Evolutionary conservation across 2,888 invertebrate genomes (phyloP), one percentile per base, ranked within the genome.

Genomic region (Agonum fuliginosum): DNA sequence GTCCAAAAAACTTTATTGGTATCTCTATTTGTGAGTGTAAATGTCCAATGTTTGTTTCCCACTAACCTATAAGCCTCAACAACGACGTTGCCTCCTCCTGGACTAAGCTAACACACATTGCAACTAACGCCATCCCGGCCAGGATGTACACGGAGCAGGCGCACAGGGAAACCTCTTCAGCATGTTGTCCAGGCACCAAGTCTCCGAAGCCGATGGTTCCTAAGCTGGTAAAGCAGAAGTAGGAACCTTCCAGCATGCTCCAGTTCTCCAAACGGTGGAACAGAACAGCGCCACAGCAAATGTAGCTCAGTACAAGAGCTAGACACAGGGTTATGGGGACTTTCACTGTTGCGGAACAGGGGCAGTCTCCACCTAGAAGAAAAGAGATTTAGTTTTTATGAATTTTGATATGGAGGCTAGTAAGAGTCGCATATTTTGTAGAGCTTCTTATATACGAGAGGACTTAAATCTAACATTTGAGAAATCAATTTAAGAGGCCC

Each of bases 251-350:
- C 71, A 97, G 89, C 43, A 95, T 91, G 78, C 92, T 93, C 99
- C 98, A 99, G 81, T 92, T 92, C 86, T 98, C 98, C 84, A 97
- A 93, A 72, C 94, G 90, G 79, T 95, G 93, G 87, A 99, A 99
- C 80, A 98, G 90, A 78, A 95, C 89, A 0, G 97, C 95, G 10
- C 98, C 98, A 34, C 95, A 92, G 78, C 94, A 93, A 83, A 98
- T 92, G 87, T 98, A 98, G 81, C 93, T 90, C 62, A 95, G 89
- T 83, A 98, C 92, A 48, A 98, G 93, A 81, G 96, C 88, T 79
- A 97, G 88, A 84, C 97, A 97, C 69, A 98, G 90, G 72, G 93
- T 91, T 78, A 97, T 93, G 62, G 98, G 98, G 78, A 98, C 97
- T 80, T 95, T 90, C 71, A 94, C 91, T 81, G 90, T 89, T 82